Conservation (phyloP, 2,888 invertebrate genomes). For the Boloria selene region DNA sequence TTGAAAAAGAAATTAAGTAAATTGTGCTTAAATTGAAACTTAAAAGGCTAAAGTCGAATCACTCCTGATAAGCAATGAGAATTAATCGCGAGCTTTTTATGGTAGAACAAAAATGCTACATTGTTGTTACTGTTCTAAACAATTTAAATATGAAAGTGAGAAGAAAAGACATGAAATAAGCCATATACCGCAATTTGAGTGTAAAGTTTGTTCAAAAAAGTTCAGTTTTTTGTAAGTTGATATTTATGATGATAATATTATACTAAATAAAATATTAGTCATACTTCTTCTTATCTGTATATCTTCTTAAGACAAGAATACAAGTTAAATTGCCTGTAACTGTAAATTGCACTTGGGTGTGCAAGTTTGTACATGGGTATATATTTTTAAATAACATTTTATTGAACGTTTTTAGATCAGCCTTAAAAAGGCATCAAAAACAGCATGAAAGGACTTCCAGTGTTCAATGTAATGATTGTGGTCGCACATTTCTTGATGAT, state of each 20-base stretch:
- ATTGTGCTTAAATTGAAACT: no score
- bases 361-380: not conserved
- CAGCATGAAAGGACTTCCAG: conserved; percentile 67
- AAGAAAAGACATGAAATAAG: conserved; percentile 70
- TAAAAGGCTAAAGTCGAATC: no score
- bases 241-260: conserved; percentile 7
- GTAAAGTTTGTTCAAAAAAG: conserved; percentile 69
- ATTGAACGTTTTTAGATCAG: conserved; percentile 56
- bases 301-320: no score
- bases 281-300: no score
- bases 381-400: not conserved
- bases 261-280: no score
- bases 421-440: conserved; percentile 68
- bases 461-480: conserved; percentile 63
- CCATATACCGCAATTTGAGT: conserved; percentile 66
- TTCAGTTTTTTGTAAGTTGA: conserved; percentile 74
- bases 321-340: not conserved
- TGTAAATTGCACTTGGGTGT: not conserved
- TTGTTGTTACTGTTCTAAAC: conserved; percentile 63
- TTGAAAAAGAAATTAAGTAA: no score
- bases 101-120: conserved; percentile 41
- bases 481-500: conserved; percentile 65
- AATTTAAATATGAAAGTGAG: conserved; percentile 72
- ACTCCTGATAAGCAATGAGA: no score
- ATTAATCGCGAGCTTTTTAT: no score